phyloP scores from a whole-genome alignment of 2,797 vertebrate genomes.

The Phalloptychus januarius region DNA sequence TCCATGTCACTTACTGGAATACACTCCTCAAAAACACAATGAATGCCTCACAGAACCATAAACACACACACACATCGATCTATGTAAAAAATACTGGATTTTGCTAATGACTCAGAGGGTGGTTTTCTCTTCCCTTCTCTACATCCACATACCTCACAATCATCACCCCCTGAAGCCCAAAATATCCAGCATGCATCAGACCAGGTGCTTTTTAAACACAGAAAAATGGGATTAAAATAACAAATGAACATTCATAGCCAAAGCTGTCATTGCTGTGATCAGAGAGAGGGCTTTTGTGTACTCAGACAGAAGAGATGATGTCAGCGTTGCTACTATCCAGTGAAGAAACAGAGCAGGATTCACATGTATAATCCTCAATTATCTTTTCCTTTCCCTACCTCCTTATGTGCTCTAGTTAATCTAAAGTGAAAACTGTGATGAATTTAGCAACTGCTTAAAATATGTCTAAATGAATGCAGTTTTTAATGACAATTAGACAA shows the following conservation, averaged over 20 bases:
- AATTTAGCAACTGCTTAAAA: slow-evolving; percentile 7
- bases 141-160: slow-evolving; percentile 35
- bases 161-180: slow-evolving; percentile 48
- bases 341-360: slow-evolving; percentile 3
- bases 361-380: not conserved
- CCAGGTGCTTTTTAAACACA: slow-evolving; percentile 67
- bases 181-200: slow-evolving; percentile 57
- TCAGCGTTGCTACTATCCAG: slow-evolving; percentile 46
- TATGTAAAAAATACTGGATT: slow-evolving; percentile 55
- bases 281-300: slow-evolving; percentile 47
- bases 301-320: slow-evolving; percentile 57
- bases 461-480: slow-evolving; percentile 22
- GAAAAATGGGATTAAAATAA: slow-evolving; percentile 62
- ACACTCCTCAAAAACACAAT: slow-evolving; percentile 68
- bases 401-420: slow-evolving; percentile 14
- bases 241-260: slow-evolving; percentile 57
- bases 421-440: slow-evolving; percentile 14
- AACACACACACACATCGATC: slow-evolving; percentile 26
- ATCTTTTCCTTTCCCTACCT: slow-evolving; percentile 2
- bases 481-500: slow-evolving; percentile 37
- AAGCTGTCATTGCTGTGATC: slow-evolving; percentile 61
- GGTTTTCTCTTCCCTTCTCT: slow-evolving; percentile 52
- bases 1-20: slow-evolving; percentile 85
- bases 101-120: slow-evolving; percentile 66
- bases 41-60: slow-evolving; percentile 48